Conservation (phyloP, 2,113 vertebrate genomes). For the Malaclemys terrapin region DNA sequence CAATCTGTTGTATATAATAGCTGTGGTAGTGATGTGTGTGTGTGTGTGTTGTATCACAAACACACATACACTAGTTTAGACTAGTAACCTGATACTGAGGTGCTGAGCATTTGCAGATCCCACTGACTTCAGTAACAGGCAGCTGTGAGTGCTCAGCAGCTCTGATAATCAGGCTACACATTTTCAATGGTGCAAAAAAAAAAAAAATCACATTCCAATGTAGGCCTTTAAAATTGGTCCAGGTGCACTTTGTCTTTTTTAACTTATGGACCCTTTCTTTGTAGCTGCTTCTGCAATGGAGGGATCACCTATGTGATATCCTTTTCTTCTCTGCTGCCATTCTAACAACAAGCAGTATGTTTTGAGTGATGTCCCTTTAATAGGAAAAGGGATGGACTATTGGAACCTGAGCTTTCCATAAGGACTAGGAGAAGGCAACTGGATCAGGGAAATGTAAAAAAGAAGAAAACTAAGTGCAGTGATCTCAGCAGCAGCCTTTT, state of each 20-base stretch:
- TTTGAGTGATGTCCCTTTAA: constrained; percentile 15
- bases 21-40: background rate
- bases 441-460: background rate
- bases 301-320: background rate
- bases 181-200: fast-evolving
- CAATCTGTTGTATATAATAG: background rate
- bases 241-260: background rate
- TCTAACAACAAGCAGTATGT: background rate
- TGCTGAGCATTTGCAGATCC: background rate
- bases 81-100: background rate
- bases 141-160: background rate
- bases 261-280: background rate
- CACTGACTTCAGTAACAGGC: background rate
- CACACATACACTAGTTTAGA: background rate
- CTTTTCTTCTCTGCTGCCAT: background rate
- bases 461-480: constrained; percentile 9
- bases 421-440: background rate
- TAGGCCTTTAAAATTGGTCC: background rate
- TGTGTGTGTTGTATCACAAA: background rate
- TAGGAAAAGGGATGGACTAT: fast-evolving
- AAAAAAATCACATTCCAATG: background rate
- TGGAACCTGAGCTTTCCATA: background rate
- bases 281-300: background rate
- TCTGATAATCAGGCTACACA: background rate
- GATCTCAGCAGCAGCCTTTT: background rate